A percentile compares a stretch with the other conserved stretches of the same genome.
These are phyloP conservation scores for Protobothrops flavoviridis DNA, from an alignment of 2,113 vertebrate genomes.

Conservation along the genomic window DNA sequence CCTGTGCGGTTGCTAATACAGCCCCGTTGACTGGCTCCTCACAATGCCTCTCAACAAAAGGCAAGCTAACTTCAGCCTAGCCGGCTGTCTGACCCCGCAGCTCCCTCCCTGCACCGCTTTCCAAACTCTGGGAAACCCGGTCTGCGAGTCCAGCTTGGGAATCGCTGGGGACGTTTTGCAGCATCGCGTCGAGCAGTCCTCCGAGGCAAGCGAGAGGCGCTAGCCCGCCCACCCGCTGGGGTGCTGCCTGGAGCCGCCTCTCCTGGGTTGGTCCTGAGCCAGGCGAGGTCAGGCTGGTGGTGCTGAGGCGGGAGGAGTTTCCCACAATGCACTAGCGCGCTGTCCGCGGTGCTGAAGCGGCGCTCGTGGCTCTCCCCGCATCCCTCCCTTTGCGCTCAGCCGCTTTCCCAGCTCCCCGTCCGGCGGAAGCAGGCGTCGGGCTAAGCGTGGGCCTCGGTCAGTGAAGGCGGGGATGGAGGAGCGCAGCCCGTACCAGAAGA, in stretches of 20 bases:
- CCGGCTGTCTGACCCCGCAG: neutral
- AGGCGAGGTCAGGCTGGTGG: constrained; percentile 45
- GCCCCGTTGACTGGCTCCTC: neutral
- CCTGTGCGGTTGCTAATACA: neutral
- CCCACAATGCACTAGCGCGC: constrained; percentile 85
- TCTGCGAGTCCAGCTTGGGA: neutral
- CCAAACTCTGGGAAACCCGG: neutral
- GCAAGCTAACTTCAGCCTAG: neutral
- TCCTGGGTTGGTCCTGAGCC: neutral
- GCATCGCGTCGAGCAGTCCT: neutral
- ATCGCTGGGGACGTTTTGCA: neutral
- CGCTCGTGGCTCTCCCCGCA: neutral
- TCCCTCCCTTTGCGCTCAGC: constrained; percentile 74
- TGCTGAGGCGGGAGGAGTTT: constrained; percentile 61
- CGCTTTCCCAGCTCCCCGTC: constrained; percentile 64
- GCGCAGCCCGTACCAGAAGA: neutral
- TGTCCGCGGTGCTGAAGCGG: constrained; percentile 85
- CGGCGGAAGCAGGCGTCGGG: constrained; percentile 62
- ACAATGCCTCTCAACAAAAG: neutral
- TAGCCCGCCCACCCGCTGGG: neutral
- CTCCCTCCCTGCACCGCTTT: neutral
- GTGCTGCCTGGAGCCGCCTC: neutral
- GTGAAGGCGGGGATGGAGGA: neutral
- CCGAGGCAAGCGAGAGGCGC: neutral
- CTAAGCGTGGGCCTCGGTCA: neutral